Conservation (phyloP, 2,888 invertebrate species). For the Chymomyza amoena region DNA sequence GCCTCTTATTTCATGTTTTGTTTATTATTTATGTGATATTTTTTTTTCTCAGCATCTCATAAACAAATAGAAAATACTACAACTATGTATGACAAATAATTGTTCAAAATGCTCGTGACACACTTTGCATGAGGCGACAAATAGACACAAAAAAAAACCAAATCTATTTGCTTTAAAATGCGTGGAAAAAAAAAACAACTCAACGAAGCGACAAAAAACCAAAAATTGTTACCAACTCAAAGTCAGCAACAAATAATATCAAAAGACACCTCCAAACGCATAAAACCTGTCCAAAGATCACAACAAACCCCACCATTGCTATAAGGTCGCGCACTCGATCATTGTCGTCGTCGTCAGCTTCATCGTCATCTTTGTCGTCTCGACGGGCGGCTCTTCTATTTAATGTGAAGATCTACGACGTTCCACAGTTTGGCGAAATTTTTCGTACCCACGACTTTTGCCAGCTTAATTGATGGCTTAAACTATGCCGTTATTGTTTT, state of each 20-base stretch:
- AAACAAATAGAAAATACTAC: constrained; percentile 48
- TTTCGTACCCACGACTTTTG: constrained; percentile 39
- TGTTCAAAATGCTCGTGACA: constrained; percentile 64
- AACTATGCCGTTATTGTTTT: constrained; percentile 18
- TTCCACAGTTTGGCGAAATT: constrained; percentile 40
- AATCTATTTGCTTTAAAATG: constrained; percentile 6
- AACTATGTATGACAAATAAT: constrained; percentile 59
- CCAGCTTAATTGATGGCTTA: constrained; percentile 43
- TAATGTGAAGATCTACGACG: neutral
- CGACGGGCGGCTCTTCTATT: neutral
- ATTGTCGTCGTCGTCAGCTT: neutral
- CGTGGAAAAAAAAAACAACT: constrained; percentile 10
- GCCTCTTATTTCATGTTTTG: neutral
- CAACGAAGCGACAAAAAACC: constrained; percentile 43
- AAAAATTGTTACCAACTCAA: constrained; percentile 2
- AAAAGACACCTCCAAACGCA: neutral
- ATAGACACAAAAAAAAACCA: constrained; percentile 3
- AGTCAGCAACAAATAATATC: constrained; percentile 18
- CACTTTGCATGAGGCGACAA: constrained; percentile 46
- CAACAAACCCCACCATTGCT: neutral
- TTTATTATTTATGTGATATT: neutral
- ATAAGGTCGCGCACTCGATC: neutral
- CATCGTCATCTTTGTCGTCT: neutral
- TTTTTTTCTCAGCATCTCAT: constrained; percentile 58
- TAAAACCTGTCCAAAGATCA: neutral